These are phyloP conservation scores for Epsilonema sp. DNA, from an alignment of 2,888 invertebrate species.

Conservation along the genomic window DNA sequence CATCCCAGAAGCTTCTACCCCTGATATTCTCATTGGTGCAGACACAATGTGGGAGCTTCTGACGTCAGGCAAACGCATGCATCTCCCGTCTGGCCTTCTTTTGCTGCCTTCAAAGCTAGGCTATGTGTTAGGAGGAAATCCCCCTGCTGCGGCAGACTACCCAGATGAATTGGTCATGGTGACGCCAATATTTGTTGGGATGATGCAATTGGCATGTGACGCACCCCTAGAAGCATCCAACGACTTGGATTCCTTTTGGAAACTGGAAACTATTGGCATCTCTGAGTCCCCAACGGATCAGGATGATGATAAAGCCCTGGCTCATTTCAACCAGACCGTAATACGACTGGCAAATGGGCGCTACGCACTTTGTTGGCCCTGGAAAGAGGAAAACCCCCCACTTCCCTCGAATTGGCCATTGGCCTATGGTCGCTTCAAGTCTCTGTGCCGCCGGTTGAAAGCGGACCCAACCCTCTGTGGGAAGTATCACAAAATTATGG, in stretches of 20 bases:
- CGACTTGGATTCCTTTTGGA: neutral
- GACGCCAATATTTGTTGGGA: too few relatives aligned
- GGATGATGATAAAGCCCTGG: neutral
- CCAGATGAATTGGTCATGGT: too few relatives aligned
- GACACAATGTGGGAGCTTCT: neutral
- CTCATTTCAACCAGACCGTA: neutral
- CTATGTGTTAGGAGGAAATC: neutral
- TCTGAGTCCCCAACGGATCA: neutral
- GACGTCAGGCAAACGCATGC: neutral
- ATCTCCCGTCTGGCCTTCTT: neutral
- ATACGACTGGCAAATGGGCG: too few relatives aligned
- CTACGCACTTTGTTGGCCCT: conserved; percentile 5
- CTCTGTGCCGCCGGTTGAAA: neutral
- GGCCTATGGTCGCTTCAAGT: neutral
- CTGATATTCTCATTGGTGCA: neutral
- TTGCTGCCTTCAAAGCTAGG: neutral
- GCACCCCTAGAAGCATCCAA: too few relatives aligned
- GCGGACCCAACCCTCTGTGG: neutral
- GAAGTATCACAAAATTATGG: neutral
- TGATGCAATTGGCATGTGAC: too few relatives aligned
- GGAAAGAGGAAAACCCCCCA: neutral
- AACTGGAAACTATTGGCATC: conserved; percentile 2
- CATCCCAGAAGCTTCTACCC: neutral
- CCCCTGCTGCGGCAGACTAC: neutral
- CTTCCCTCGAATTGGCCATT: neutral